Conservation (phyloP, 2,113 vertebrate genomes). For the Psilopogon haemacephalus region DNA sequence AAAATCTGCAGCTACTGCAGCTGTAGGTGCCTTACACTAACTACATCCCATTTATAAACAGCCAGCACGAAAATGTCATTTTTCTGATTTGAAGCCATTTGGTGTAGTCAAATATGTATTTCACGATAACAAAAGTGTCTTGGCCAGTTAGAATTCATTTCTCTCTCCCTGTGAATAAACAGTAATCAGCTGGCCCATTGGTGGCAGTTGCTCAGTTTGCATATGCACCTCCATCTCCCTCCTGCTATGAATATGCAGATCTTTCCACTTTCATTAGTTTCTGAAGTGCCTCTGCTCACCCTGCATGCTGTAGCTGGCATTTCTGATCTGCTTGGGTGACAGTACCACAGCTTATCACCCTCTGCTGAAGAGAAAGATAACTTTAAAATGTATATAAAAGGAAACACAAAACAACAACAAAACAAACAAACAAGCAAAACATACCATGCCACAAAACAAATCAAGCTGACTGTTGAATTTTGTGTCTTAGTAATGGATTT, state of each 20-base stretch:
- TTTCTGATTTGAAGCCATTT: conserved; percentile 45
- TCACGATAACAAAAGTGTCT: neutral
- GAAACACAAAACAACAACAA: neutral
- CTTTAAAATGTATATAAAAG: neutral
- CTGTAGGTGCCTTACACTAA: conserved; percentile 34
- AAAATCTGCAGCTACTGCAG: conserved; percentile 38
- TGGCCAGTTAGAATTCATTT: conserved; percentile 10
- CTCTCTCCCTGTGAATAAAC: neutral
- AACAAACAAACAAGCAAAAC: neutral
- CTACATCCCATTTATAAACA: conserved; percentile 63
- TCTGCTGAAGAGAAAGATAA: neutral
- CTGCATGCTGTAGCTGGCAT: neutral
- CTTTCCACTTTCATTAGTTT: neutral
- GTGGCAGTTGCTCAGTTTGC: neutral
- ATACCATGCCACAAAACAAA: neutral
- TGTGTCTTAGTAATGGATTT: neutral
- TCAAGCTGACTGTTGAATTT: neutral
- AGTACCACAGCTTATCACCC: neutral
- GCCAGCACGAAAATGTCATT: conserved; percentile 50
- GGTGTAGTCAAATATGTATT: conserved; percentile 54
- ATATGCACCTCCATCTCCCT: neutral
- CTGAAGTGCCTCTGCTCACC: neutral
- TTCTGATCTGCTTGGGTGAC: neutral
- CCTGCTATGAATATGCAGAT: conserved; percentile 11
- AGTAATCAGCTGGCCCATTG: neutral